These are phyloP conservation scores for cat (Felis catus) DNA, from an alignment of 2,113 vertebrate genomes.

Conservation along the genomic window DNA sequence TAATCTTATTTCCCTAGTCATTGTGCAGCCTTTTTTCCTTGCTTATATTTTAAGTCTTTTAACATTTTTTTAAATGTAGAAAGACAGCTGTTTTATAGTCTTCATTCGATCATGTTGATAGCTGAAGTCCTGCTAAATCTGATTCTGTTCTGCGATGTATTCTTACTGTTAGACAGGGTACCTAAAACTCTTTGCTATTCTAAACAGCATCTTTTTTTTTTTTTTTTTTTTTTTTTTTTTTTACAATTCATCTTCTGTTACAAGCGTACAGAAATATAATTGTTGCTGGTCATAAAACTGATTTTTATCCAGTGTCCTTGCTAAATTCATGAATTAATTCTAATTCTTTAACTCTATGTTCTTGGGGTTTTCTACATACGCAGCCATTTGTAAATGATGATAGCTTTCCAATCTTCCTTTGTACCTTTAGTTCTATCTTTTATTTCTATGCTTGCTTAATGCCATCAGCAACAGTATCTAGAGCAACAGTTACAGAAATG, in stretches of 20 bases:
- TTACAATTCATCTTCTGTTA: background rate
- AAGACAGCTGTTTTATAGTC: background rate
- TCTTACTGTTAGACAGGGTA: background rate
- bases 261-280: background rate
- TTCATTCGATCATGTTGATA: background rate
- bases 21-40: background rate
- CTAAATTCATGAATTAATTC: constrained; percentile 1
- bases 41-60: background rate
- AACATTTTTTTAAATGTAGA: background rate
- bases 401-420: background rate
- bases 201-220: background rate
- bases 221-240: background rate
- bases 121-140: background rate
- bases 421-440: background rate
- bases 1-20: background rate
- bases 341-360: background rate
- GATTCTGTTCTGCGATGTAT: background rate
- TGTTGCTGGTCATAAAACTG: background rate
- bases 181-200: background rate
- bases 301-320: background rate
- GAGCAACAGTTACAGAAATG: background rate
- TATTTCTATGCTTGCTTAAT: constrained; percentile 25
- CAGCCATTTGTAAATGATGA: background rate
- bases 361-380: background rate
- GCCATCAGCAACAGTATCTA: background rate